Conservation (phyloP, 2,113 vertebrate species). For the Phalacrocorax pelagicus region DNA sequence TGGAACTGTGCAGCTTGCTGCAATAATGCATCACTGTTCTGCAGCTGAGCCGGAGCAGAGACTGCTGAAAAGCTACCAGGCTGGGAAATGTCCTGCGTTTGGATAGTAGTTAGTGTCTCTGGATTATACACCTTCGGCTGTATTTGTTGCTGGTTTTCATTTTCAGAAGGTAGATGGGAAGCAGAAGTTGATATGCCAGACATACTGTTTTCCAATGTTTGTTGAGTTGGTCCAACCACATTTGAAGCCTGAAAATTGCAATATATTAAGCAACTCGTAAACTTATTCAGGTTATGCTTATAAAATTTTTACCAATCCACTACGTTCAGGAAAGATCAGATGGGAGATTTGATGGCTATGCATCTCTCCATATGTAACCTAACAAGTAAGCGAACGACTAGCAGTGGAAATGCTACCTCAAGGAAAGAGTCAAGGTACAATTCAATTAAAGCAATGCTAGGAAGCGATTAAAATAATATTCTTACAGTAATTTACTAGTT, state of each 20-base stretch:
- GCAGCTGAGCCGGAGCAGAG: conserved; percentile 72
- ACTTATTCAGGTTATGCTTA: neutral
- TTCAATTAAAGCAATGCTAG: neutral
- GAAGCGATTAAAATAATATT: neutral
- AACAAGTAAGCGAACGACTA: neutral
- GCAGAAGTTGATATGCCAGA: conserved; percentile 79
- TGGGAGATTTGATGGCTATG: accelerated
- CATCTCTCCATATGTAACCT: neutral
- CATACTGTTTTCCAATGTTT: conserved; percentile 81
- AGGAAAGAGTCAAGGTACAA: neutral
- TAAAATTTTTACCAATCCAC: neutral
- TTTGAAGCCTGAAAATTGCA: conserved; percentile 77
- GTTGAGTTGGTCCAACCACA: conserved; percentile 82
- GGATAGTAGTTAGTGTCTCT: conserved; percentile 86
- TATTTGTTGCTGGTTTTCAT: conserved; percentile 82
- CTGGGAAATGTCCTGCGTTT: conserved; percentile 87
- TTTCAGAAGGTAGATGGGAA: conserved; percentile 82
- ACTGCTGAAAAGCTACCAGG: conserved; percentile 79
- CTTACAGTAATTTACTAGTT: neutral
- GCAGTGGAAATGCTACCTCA: neutral
- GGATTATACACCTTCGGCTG: conserved; percentile 79
- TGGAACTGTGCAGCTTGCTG: conserved; percentile 86
- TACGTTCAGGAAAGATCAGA: neutral
- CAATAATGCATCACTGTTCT: conserved; percentile 81
- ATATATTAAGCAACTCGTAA: neutral